Evolutionary conservation across 2,113 vertebrate species (phyloP), one percentile per base, ranked within the genome.

Genomic region (Entelurus aequoreus): DNA sequence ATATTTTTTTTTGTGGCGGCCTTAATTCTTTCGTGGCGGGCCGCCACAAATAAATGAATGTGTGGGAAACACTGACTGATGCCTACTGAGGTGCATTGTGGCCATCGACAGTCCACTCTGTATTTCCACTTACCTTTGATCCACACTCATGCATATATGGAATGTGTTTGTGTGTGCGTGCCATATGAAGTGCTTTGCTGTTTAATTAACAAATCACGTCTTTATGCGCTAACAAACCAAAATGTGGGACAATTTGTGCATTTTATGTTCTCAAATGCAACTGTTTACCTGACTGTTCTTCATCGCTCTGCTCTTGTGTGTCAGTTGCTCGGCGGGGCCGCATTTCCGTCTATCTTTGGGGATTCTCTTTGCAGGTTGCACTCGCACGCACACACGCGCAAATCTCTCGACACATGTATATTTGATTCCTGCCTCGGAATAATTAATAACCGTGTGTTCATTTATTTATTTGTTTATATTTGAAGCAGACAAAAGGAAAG

Each of bases 391-490:
- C 66, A 49, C 38, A 48, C 61, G 49, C 36, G 51, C n/a, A 64
- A 69, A 71, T 79, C 83, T 84, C 86, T 6, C 62, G 72, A 76
- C 78, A 63, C 78, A 86, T 88, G 67, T 79, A 81, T 85, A 83
- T 86, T 86, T 85, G 76, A 88, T 88, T 80, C 63, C 69, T 71
- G 60, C 72, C 69, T 85, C 66, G 72, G 78, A 88, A 86, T 88
- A 81, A 88, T 85, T 79, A 84, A 86, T 88, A 81, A 66, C 79
- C 48, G 60, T 80, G 66, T 85, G 75, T 83, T 85, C 57, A 85
- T 80, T 88, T 85, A 86, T 88, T 88, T 86, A 88, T 84, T 78
- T 88, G 84, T 88, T 88, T 86, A 81, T 85, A 79, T 88, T 86
- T 79, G 73, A 83, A 67, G 60, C 72, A 66, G 79, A 73, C 72